Evolutionary conservation across 2,113 vertebrate species (phyloP), one percentile per base, ranked within the genome.

Genomic region (Daphoenositta chrysoptera): DNA sequence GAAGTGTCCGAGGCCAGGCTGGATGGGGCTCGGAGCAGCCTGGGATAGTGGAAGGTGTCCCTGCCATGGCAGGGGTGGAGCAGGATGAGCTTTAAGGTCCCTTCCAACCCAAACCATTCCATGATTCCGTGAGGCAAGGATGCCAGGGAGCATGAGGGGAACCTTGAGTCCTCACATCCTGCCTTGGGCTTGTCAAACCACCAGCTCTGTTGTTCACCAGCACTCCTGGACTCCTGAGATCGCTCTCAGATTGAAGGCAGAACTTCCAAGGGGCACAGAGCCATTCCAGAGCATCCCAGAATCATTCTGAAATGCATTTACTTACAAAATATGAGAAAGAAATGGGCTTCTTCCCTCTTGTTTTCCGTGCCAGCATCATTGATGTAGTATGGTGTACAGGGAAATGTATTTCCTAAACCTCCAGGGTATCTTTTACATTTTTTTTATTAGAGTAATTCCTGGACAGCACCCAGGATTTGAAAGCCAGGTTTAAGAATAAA

Each of bases 1-100:
- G 37, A 0, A 51, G 31, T 51, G 44, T 0, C 35, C 68, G 3
- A 44, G 27, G 12, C 31, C 76, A 45, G 44, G 19, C 0, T 73
- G 85, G 64, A 69, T 3, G 7, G 6, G 15, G 12, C 33, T 77
- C 4, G 39, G 30, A 44, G 15, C 37, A 57, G 0, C 18, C 27
- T 73, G 68, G 44, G 15, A 6, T 0, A 11, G 37, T 37, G 58
- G 51, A 0, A 64, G 17, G 17, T 54, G n/a, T 54, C 30, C 28
- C n/a, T 70, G 40, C 7, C 28, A 40, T 17, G 15, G 54, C 28
- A 60, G 28, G 13, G 15, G 24, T 47, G 50, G 17, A 0, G 10
- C 4, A 1, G 12, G 51, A 30, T 51, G 33, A 2, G 5, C 39
- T 58, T 39, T 6, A 10, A 30, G 45, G 16, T 39, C 10, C 19